phyloP scores from a whole-genome alignment of 2,113 vertebrate genomes.

The Phyllostomus discolor region DNA sequence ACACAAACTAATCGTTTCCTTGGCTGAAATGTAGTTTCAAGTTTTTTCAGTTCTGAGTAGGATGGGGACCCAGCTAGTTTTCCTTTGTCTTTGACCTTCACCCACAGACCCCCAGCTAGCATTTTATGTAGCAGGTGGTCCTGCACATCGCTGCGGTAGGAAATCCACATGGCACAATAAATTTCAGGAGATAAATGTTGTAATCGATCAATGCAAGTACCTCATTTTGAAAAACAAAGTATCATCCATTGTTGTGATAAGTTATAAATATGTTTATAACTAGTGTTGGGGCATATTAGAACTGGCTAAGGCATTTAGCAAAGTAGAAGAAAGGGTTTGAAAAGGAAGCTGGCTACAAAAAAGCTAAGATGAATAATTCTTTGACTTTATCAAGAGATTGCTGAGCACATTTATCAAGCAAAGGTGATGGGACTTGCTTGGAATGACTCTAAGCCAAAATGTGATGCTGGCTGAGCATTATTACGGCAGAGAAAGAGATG shows the following conservation, averaged over 20 bases:
- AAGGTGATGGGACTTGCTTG: constrained; percentile 24
- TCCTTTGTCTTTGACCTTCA: neutral
- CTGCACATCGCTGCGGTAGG: neutral
- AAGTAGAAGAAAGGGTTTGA: constrained; percentile 12
- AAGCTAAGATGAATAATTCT: constrained; percentile 41
- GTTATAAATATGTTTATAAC: constrained; percentile 17
- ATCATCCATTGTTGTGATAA: neutral
- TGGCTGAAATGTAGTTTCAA: constrained; percentile 21
- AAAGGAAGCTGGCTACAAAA: constrained; percentile 36
- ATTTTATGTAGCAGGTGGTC: neutral
- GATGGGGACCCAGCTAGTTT: neutral
- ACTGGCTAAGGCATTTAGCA: neutral
- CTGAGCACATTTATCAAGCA: constrained; percentile 31
- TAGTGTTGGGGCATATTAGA: neutral
- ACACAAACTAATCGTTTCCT: neutral
- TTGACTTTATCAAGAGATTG: constrained; percentile 6
- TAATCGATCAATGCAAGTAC: neutral
- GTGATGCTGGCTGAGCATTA: neutral
- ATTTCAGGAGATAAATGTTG: constrained; percentile 20
- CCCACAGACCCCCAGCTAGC: neutral
- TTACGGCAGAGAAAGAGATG: neutral
- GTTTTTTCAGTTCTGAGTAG: neutral
- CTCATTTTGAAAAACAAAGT: constrained; percentile 35
- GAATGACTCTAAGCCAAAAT: neutral
- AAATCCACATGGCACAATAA: neutral